Evolutionary conservation across 2,888 invertebrate genomes (phyloP), one percentile per base, ranked within the genome.

Genomic region (Strigamia maritima): DNA sequence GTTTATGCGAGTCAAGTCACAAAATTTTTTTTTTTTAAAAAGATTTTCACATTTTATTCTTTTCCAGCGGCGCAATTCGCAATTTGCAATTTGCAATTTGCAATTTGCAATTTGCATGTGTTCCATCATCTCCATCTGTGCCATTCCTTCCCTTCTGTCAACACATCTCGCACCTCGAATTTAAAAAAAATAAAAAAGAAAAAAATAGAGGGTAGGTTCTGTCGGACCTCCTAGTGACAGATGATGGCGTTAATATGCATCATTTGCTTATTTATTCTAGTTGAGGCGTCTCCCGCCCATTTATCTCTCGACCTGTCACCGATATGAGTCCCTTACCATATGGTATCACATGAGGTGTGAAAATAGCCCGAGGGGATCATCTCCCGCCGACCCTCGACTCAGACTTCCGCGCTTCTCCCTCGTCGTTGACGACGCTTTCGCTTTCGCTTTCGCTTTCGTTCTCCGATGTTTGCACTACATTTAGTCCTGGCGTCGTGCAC

Each of bases 341-440:
- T 76, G 76, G 31, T 76, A 76, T 40, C 76, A 76, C 16, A 19
- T 76, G 76, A 76, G 76, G 76, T 76, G 76, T 76, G 76, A 76
- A 76, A 76, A 60, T 60, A 60, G 60, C 60, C 60, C 60, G 19
- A 24, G 2, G 60, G 60, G 60, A 60, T 60, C 60, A 60, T 60
- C 49, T 49, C 49, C 6, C 60, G 60, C 19, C 60, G 22, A 22
- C 22, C 60, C n/a, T 49, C 49, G 10, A 3, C 49, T n/a, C n/a
- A 49, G 49, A 49, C 49, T 49, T 49, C 49, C 49, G 49, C n/a
- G 49, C 49, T 14, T 49, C 49, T 49, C 49, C 31, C 31, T 31
- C 31, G 31, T 31, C 31, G 31, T 6, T 6, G 4, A 6, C 49
- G 49, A 40, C 40, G 8, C 40, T 40, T n/a, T n/a, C n/a, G n/a